Base-by-base conservation (phyloP, 1,140 invertebrate genomes). In the Drosophila mojavensis region DNA sequence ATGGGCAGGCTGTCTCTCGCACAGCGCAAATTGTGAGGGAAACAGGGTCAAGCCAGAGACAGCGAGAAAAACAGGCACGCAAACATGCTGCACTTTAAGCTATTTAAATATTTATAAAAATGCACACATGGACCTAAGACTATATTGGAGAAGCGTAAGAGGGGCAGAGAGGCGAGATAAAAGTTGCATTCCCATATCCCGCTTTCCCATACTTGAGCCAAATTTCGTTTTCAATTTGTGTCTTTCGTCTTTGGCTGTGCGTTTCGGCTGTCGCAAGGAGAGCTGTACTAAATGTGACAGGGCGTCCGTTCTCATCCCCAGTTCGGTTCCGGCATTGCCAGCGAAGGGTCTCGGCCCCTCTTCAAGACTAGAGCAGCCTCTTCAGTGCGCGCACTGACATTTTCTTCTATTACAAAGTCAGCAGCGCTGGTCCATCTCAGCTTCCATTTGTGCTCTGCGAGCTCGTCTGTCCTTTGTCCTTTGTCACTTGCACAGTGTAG, bases 141-240 rank as follows among this genome's bases (percentile, higher is more conserved):
- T 33, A 33, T 9, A 9, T 33, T 43, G 41, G n/a, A 15, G 41
- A 43, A 43, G 41, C 11, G 4, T 3, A 24, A 15, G 3, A 45
- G n/a, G 43, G 17, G 13, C n/a, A 3, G 50, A 28, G 73, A 45
- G 26, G 48, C 47, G 50, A 65, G 64, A 81, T 65, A 81, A 86
- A 65, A 47, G 36, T 39, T 53, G 66, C 61, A 73, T 79, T 80
- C 56, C 39, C 66, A 48, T 77, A 24, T 24, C 3, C 20, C 61
- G 33, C 15, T 56, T 64, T 45, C 4, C 28, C 24, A 20, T 47
- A 54, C 45, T 72, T 75, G 66, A 11, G 66, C 66, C 51, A 30
- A 41, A 81, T 81, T 84, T 85, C 82, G 71, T 81, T 85, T 85
- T 85, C 83, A 86, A 82, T 86, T 85, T 85, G 70, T 79, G 71